Evolutionary conservation across 2,888 invertebrate genomes (phyloP).

Genomic region (Atethmia centrago): DNA sequence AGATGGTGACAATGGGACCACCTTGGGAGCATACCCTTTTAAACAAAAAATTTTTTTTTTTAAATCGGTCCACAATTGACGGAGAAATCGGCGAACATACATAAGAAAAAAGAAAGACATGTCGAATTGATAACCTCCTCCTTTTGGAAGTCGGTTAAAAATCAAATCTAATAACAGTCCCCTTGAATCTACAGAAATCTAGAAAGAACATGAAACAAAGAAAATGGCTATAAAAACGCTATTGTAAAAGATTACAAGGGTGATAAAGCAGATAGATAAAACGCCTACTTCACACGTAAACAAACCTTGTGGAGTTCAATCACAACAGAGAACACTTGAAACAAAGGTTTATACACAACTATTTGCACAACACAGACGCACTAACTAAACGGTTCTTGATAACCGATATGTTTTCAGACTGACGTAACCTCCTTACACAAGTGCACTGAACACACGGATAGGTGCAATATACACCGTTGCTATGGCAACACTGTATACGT

Average conservation of each 20-base stretch:
- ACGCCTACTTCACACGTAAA: conserved; percentile 69
- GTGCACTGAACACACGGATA: conserved; percentile 69
- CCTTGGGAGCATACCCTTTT: too few species aligned
- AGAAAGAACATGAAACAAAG: conserved; percentile 45
- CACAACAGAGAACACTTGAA: conserved; percentile 73
- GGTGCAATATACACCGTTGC: conserved; percentile 80
- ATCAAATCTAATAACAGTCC: conserved; percentile 2
- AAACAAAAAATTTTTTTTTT: too few species aligned
- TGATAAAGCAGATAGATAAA: conserved; percentile 59
- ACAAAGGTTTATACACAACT: conserved; percentile 75
- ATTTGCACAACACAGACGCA: conserved; percentile 58
- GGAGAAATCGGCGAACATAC: too few species aligned
- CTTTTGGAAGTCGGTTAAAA: too few species aligned
- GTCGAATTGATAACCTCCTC: too few species aligned
- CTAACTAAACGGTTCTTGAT: conserved; percentile 59
- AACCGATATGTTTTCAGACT: conserved; percentile 70
- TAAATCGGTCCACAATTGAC: too few species aligned
- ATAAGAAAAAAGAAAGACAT: too few species aligned
- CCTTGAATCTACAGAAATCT: conserved; percentile 15
- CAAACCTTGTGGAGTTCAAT: conserved; percentile 73
- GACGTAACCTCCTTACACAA: conserved; percentile 59
- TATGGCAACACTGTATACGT: conserved; percentile 85
- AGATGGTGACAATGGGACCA: too few species aligned
- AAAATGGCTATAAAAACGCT: conserved; percentile 47
- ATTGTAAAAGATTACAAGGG: conserved; percentile 45